These are phyloP conservation scores for Tenthredo amoena DNA, from an alignment of 2,888 invertebrate genomes.

Conservation along the genomic window DNA sequence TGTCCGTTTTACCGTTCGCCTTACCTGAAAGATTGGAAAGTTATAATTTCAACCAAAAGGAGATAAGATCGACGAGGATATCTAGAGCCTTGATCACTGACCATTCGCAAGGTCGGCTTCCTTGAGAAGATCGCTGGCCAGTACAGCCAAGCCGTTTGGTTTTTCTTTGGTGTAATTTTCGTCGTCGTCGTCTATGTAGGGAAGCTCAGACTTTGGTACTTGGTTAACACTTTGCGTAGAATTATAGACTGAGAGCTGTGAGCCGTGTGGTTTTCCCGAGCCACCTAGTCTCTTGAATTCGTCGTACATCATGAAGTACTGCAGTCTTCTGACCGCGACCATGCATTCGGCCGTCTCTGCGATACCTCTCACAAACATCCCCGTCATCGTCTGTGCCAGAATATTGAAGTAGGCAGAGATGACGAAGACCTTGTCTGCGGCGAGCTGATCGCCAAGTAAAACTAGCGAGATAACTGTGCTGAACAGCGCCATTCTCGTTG, in stretches of 20 bases:
- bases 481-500: slow-evolving; percentile 89
- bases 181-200: slow-evolving; percentile 71
- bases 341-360: slow-evolving; percentile 81
- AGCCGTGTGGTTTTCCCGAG: slow-evolving; percentile 9
- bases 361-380: slow-evolving; percentile 81
- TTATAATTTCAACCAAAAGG: neutral
- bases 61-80: no score
- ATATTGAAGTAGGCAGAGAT: slow-evolving; percentile 81
- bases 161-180: slow-evolving; percentile 70
- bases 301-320: slow-evolving; percentile 77
- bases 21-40: neutral
- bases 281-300: slow-evolving; percentile 67
- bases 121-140: slow-evolving; percentile 66
- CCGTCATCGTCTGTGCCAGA: slow-evolving; percentile 80
- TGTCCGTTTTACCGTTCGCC: neutral
- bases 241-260: neutral
- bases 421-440: slow-evolving; percentile 85
- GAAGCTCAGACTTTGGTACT: slow-evolving; percentile 66
- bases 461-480: slow-evolving; percentile 86
- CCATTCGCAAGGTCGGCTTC: slow-evolving; percentile 62
- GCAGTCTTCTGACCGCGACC: slow-evolving; percentile 78
- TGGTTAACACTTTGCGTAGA: slow-evolving; percentile 61
- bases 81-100: slow-evolving; percentile 14
- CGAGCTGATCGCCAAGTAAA: slow-evolving; percentile 83
- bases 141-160: slow-evolving; percentile 74